Percentiles rank a stretch among this genome's conserved stretches.
Evolutionary conservation across 1,140 invertebrate genomes (phyloP).

Genomic region (Lordiphosa collinella): DNA sequence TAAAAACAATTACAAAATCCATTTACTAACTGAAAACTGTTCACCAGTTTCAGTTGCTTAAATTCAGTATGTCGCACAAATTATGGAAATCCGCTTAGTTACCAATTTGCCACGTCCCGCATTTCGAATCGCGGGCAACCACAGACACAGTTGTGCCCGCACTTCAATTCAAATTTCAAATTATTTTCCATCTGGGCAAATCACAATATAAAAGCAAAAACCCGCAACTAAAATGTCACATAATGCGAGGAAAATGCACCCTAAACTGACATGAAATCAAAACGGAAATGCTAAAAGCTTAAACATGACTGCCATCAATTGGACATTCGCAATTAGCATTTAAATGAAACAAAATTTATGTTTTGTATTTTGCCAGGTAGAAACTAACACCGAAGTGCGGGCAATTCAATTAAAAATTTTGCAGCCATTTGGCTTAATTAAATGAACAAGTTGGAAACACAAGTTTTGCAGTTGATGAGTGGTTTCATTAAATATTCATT

Average conservation of each 20-base stretch:
- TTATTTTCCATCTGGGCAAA: not conserved
- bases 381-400: not conserved
- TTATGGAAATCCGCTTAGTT: slow-evolving; percentile 33
- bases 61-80: slow-evolving; percentile 19
- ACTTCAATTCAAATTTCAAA: too few species aligned
- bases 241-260: not conserved
- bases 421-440: slow-evolving; percentile 24
- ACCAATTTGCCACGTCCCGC: not conserved
- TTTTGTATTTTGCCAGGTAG: not conserved
- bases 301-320: not conserved
- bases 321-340: slow-evolving; percentile 20
- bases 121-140: not conserved
- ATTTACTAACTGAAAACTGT: too few species aligned
- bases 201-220: not conserved
- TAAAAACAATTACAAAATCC: too few species aligned
- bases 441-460: slow-evolving; percentile 10
- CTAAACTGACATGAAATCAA: not conserved
- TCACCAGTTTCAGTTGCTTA: too few species aligned
- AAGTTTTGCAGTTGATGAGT: not conserved
- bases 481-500: slow-evolving; percentile 19
- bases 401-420: slow-evolving; percentile 25
- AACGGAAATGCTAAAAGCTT: slow-evolving; percentile 1
- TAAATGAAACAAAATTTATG: slow-evolving; percentile 6
- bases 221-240: not conserved
- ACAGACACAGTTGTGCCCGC: slow-evolving; percentile 6